Conservation (phyloP, 1,140 invertebrate species). For the Eubasilissa regina region DNA sequence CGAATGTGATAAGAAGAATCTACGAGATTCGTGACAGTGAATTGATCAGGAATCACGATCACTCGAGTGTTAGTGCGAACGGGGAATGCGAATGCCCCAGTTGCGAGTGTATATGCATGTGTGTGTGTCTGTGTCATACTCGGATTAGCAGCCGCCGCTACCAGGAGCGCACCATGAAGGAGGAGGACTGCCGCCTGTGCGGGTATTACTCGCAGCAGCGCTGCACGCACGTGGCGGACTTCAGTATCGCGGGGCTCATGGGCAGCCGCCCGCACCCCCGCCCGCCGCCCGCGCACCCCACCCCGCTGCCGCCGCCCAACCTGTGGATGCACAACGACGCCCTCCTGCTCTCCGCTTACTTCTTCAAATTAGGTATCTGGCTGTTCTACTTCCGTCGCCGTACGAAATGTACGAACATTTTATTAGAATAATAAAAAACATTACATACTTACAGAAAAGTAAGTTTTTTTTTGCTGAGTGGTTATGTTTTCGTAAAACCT, state of each 20-base stretch:
- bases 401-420: too few relatives aligned
- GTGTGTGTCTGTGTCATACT: not conserved
- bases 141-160: not conserved
- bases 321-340: slow-evolving; percentile 66
- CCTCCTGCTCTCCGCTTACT: slow-evolving; percentile 69
- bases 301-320: slow-evolving; percentile 58
- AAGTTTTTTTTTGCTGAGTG: too few relatives aligned
- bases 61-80: not conserved
- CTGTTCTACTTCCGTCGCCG: not conserved
- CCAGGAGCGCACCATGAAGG: slow-evolving; percentile 64
- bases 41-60: not conserved
- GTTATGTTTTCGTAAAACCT: too few relatives aligned
- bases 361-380: slow-evolving; percentile 71
- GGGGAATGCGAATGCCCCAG: not conserved
- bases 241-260: slow-evolving; percentile 70
- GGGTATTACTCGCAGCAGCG: slow-evolving; percentile 61
- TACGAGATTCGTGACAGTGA: not conserved
- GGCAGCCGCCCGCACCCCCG: slow-evolving; percentile 59
- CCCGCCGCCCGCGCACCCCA: slow-evolving; percentile 16
- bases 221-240: slow-evolving; percentile 62
- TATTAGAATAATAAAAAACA: too few relatives aligned
- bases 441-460: too few relatives aligned
- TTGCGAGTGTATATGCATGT: not conserved
- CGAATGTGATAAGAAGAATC: slow-evolving; percentile 8
- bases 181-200: slow-evolving; percentile 70